Base-by-base conservation (phyloP, 2,888 invertebrate species). In the Lydus trimaculatus region DNA sequence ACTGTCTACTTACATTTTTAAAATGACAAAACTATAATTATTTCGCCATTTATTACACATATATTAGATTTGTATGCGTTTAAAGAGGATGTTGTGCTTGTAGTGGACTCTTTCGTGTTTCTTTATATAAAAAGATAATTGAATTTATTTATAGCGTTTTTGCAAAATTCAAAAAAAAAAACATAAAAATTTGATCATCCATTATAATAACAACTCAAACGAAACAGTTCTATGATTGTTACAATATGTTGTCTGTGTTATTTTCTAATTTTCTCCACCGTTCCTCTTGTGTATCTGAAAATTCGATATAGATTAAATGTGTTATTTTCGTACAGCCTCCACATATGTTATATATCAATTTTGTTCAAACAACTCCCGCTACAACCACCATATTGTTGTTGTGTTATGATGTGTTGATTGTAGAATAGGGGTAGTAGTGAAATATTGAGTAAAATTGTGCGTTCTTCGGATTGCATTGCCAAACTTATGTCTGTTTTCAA, bases 401-500 rank as follows among this genome's bases (percentile, higher is more conserved):
- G 9, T 9, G 8, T 1, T 9, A 3, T 3, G 7, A 31, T 3
- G 31, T n/a, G 39, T 43, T 17, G 39, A 39, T 39, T 39, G 8
- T 33, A n/a, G n/a, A n/a, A 33, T 33, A 2, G 63, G 64, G 61
- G 63, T 66, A n/a, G 28, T 28, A 28, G 63, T 25, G 63, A 63
- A 48, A 62, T 31, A 60, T n/a, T 31, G 31, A 52, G 56, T 64
- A 67, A 64, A 64, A 64, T 68, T 68, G 61, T 56, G 64, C 17
- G n/a, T 43, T 43, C n/a, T 43, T 43, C 17, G 17, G 4, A 28
- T 28, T 28, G 28, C 28, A 4, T 28, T 3, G 28, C n/a, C n/a
- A 39, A 39, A n/a, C 13, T 13, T 39, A 15, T n/a, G 17, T 11
- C n/a, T 17, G 39, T 17, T 17, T 68, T 61, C 58, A 62, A 62